Conservation (phyloP, 1,140 invertebrate species). For the Eriosoma lanigerum region DNA sequence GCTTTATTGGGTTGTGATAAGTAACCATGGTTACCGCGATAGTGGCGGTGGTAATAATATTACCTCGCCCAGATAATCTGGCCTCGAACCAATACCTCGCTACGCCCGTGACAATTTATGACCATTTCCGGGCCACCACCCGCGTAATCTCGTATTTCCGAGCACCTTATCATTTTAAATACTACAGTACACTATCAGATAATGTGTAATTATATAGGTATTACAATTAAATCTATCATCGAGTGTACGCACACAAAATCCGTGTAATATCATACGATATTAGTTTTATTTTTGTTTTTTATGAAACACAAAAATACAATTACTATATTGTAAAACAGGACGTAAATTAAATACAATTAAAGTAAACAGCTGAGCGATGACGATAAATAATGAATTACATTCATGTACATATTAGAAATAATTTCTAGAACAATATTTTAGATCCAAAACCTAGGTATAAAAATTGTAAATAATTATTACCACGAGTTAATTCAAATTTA, state of each 20-base stretch:
- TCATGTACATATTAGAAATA: too few species aligned
- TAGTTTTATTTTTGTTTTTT: too few species aligned
- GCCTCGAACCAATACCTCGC: constrained; percentile 43
- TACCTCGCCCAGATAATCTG: constrained; percentile 35
- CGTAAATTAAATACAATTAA: too few species aligned
- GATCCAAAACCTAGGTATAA: too few species aligned
- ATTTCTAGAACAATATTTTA: too few species aligned
- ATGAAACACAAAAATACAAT: too few species aligned
- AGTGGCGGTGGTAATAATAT: constrained; percentile 27
- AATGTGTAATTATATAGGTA: background rate
- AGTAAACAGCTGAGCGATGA: too few species aligned
- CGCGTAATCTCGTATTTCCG: constrained; percentile 12
- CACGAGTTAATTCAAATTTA: too few species aligned
- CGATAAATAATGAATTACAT: too few species aligned
- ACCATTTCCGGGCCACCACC: constrained; percentile 15
- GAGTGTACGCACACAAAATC: background rate
- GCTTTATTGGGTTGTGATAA: constrained; percentile 20
- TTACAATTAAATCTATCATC: background rate
- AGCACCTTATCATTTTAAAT: constrained; percentile 10
- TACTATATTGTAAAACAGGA: too few species aligned
- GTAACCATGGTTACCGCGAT: constrained; percentile 46
- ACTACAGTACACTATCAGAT: constrained; percentile 4
- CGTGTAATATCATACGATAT: too few species aligned
- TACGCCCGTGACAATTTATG: constrained; percentile 36
- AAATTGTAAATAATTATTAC: too few species aligned